Evolutionary conservation across 2,888 invertebrate genomes (phyloP), one percentile per base, ranked within the genome.

Genomic region (Caenorhabditis becei): DNA sequence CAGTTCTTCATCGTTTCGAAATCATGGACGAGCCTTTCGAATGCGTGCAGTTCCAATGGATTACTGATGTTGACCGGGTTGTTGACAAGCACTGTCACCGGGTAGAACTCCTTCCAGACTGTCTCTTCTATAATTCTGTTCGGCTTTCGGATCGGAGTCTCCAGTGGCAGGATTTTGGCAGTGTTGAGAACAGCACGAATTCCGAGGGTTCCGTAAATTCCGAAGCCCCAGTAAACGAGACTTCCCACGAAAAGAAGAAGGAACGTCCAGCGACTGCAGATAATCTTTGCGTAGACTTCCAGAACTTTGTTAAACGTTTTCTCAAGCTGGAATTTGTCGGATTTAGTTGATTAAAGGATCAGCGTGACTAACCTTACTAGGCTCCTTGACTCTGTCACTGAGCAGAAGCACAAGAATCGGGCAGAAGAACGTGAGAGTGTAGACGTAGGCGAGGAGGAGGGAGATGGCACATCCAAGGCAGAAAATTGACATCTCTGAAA

Each of bases 51-150:
- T 41, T 87, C 81, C 0, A n/a, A 7, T 1, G 49, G 56, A 54
- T 83, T 67, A 5, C 80, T 59, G 8, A 89, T 83, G 66, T 91
- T 86, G 24, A 89, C 65, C 2, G 88, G 88, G 28, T 83, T 85
- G 72, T 90, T 88, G 35, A 91, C 85, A 24, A 91, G 70, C 1
- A 91, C 83, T 16, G 89, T 88, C 8, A 91, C 87, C 20, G 91
- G 91, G 62, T 91, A 91, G 84, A 89, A 90, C 80, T 90, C 89
- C 24, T 83, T 84, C 89, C 89, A 89, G n/a, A 87, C 87, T 69
- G 66, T 61, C 58, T 87, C 86, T 23, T 90, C 88, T 37, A 91
- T 87, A 2, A 91, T 56, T 23, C 86, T 59, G 62, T 91, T 89
- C 2, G 90, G 90, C 53, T 83, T 78, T 26, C 86, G 81, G 35